phyloP scores from a whole-genome alignment of 2,113 vertebrate genomes.

The Dasyurus viverrinus region DNA sequence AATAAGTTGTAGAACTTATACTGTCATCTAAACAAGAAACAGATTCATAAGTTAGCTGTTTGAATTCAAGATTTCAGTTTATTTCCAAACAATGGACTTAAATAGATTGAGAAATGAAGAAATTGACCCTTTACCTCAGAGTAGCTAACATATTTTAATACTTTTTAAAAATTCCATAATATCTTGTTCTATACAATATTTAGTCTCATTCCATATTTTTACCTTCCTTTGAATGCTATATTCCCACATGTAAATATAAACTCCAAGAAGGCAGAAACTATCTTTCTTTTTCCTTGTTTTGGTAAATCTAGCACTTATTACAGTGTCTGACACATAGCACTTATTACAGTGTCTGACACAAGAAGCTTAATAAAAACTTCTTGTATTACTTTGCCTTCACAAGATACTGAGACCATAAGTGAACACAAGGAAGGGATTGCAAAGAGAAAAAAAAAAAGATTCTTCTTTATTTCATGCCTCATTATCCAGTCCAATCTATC shows the following conservation, averaged over 20 bases:
- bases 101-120: background rate
- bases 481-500: background rate
- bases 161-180: background rate
- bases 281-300: background rate
- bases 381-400: background rate
- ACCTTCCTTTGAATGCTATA: background rate
- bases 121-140: background rate
- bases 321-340: background rate
- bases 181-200: background rate
- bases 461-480: background rate
- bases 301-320: background rate
- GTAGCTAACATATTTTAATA: background rate
- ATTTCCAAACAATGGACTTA: background rate
- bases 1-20: background rate
- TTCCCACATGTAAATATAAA: background rate
- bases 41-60: background rate
- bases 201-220: background rate
- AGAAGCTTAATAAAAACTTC: background rate
- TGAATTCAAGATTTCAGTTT: background rate
- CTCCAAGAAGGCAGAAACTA: background rate
- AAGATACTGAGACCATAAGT: background rate
- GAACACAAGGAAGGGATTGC: background rate
- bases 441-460: background rate
- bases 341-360: background rate
- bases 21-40: background rate